These are phyloP conservation scores for Rhaphigaster nebulosa DNA, from an alignment of 2,888 invertebrate genomes.

Conservation along the genomic window DNA sequence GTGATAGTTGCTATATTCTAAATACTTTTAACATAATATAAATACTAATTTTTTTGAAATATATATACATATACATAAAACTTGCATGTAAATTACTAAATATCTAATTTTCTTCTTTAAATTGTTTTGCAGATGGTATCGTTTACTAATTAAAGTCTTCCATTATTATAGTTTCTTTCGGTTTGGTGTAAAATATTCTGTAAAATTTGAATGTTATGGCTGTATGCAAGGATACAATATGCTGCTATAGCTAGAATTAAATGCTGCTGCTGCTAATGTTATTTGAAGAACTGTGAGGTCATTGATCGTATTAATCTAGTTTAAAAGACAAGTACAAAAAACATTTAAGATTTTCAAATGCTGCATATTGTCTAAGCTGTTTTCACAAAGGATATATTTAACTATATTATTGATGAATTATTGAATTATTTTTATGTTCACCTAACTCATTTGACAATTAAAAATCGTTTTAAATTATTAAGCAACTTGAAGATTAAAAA, in stretches of 20 bases:
- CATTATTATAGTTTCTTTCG: background rate
- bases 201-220: background rate
- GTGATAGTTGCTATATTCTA: constrained; percentile 57
- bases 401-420: background rate
- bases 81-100: constrained; percentile 9
- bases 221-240: background rate
- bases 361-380: background rate
- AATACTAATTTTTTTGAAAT: constrained; percentile 25
- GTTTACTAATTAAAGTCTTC: constrained; percentile 27
- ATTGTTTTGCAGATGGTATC: constrained; percentile 35
- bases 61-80: constrained; percentile 22
- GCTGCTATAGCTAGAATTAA: constrained; percentile 10
- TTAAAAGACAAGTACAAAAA: background rate
- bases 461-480: background rate
- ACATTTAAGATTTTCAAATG: background rate
- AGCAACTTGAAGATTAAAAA: background rate
- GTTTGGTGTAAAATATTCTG: background rate
- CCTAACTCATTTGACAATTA: background rate
- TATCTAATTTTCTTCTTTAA: background rate
- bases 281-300: background rate
- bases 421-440: background rate
- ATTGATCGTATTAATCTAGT: background rate
- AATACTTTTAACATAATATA: constrained; percentile 41
- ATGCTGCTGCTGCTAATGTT: background rate
- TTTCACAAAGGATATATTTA: background rate